phyloP scores from a whole-genome alignment of 2,888 invertebrate species.

The Neoaliturus tenellus region DNA sequence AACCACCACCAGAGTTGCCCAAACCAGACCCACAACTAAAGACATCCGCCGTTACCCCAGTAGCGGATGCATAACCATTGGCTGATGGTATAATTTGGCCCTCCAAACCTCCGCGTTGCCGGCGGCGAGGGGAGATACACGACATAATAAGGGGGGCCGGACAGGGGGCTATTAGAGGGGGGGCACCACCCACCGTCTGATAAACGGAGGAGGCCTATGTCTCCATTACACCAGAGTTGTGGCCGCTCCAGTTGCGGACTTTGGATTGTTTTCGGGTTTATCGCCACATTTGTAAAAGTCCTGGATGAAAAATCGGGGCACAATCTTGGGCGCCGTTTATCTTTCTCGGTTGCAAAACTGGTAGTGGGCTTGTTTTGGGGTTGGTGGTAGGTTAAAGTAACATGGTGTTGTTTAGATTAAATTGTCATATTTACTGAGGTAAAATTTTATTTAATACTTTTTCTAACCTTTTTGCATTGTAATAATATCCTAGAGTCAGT shows the following conservation, averaged over 20 bases:
- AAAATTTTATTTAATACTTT: no score
- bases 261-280: constrained; percentile 5
- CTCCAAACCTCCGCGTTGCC: background rate
- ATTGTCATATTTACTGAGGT: no score
- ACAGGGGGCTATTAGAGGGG: constrained; percentile 1
- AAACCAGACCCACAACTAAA: background rate
- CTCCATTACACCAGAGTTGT: constrained; percentile 6
- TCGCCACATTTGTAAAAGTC: constrained; percentile 2
- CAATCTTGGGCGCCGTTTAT: constrained; percentile 1
- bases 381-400: no score
- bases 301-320: background rate
- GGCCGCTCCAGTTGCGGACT: constrained; percentile 1
- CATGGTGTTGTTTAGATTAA: no score
- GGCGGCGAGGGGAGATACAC: constrained; percentile 12
- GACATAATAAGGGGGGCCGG: background rate
- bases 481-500: no score
- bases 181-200: background rate
- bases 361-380: no score
- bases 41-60: background rate
- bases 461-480: no score
- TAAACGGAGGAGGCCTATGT: background rate
- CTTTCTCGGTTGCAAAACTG: background rate
- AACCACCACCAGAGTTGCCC: no score
- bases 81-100: constrained; percentile 7
- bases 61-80: background rate